Base-by-base conservation (phyloP, 2,797 vertebrate genomes). In the Columba guinea region DNA sequence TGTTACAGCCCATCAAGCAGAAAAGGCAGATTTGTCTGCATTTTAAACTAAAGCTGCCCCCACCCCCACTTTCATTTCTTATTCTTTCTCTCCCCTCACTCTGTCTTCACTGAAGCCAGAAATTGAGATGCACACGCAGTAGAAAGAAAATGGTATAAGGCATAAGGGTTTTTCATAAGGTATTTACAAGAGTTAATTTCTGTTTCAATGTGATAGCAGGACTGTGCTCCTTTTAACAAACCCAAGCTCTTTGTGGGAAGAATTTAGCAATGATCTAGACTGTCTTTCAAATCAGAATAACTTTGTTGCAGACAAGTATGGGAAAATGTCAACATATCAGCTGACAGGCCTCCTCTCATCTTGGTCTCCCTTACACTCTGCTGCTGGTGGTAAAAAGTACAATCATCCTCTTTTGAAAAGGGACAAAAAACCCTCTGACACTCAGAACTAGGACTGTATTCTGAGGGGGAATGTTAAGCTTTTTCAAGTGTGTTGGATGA, bases 1-100 rank as follows among this genome's bases (percentile, higher is more conserved):
- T 98, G 98, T 99, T 99, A 99, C 98, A 98, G 98, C 98, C 98
- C 97, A 97, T 98, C 98, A 97, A 99, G 99, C 99, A 99, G 98
- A 99, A 99, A 99, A 97, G 94, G 97, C 89, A 98, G 98, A 98
- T 98, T 98, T 98, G 98, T 98, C 98, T 99, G 98, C 98, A 98
- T 99, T 99, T 99, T 98, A 99, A 99, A 99, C 98, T 97, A 98
- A 98, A 98, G 97, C 98, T 98, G 96, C 97, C 97, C 97, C 97
- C 96, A 79, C 53, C 34, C 28, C n/a, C 60, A 95, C 96, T 97
- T 98, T 98, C 97, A 26, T n/a, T 84, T 91, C 80, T 95, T 95
- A 97, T 98, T 98, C 97, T 97, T 95, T 95, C 65, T 84, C 76
- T 78, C 13, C 84, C 55, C 19, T 86, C 85, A 97, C 97, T 98